Evolutionary conservation across 2,113 vertebrate genomes (phyloP), one percentile per base, ranked within the genome.

Genomic region (Pleuronectes platessa): DNA sequence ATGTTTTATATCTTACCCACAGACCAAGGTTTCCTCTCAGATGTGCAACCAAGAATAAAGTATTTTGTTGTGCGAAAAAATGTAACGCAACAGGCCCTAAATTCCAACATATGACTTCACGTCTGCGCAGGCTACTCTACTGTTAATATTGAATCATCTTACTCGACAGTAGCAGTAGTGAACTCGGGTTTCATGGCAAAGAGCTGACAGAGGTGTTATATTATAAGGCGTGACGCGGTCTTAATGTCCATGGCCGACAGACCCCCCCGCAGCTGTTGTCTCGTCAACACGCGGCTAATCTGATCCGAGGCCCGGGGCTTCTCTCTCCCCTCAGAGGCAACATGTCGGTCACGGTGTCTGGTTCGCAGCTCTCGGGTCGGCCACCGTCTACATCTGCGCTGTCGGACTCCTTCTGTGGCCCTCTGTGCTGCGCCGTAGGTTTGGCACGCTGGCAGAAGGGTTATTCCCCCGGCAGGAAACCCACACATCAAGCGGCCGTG

Each of bases 251-350:
- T 24, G 70, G 69, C 61, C 21, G n/a, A 14, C 4, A 62, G 79
- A 84, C 78, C 89, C 14, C 26, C 26, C 26, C 21, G 72, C 91
- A 93, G 91, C 92, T 93, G 88, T 84, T 81, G 92, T 81, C 75
- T 86, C 71, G 26, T 86, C 81, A 77, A 75, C 87, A 68, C 76
- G 9, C 47, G n/a, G 64, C 76, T 67, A 79, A 84, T 85, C 77
- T 67, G 77, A 74, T 72, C 26, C 67, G 66, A 78, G 79, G 70
- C 78, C 78, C n/a, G 9, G 20, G 71, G 81, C 54, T 26, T 27
- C 27, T 84, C 76, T 82, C 62, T 60, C 74, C 78, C 76, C 71
- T 67, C n/a, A 61, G 74, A 85, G 86, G 82, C 79, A 61, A 62
- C 83, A 62, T 53, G 78, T 83, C 67, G 76, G 89, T 87, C 92